phyloP scores from a whole-genome alignment of 2,113 vertebrate genomes.

The Notothenia coriiceps region DNA sequence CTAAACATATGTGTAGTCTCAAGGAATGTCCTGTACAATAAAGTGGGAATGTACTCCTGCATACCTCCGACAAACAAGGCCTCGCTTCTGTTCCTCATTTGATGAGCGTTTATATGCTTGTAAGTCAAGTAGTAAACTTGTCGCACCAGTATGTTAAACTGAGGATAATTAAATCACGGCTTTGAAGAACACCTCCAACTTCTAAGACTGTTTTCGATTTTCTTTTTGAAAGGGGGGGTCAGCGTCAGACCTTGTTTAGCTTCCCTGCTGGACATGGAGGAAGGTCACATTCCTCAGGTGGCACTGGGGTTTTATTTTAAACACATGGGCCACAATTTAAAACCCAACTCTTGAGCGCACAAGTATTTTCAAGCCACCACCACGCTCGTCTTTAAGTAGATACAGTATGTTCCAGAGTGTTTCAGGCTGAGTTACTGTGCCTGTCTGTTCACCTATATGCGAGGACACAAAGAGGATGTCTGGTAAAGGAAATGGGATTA shows the following conservation, averaged over 20 bases:
- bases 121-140: conserved; percentile 72
- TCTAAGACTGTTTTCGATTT: conserved; percentile 75
- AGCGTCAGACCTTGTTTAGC: conserved; percentile 64
- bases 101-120: conserved; percentile 67
- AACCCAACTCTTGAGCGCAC: not conserved
- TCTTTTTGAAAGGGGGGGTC: conserved; percentile 30
- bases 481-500: conserved; percentile 45
- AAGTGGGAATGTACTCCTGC: conserved; percentile 24
- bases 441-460: conserved; percentile 10
- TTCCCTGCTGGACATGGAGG: conserved; percentile 57
- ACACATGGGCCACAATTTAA: conserved; percentile 60
- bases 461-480: conserved; percentile 3
- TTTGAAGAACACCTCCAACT: conserved; percentile 64
- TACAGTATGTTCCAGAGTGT: not conserved
- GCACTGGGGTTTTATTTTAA: conserved; percentile 66
- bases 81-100: conserved; percentile 63
- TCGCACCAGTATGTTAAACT: conserved; percentile 56
- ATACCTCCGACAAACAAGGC: conserved; percentile 39
- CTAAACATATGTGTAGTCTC: conserved; percentile 8
- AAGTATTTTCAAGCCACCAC: conserved; percentile 28
- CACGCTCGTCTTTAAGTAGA: conserved; percentile 12
- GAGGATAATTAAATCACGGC: conserved; percentile 60
- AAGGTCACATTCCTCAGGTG: conserved; percentile 81
- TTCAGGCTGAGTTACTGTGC: conserved; percentile 12
- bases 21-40: conserved; percentile 20